Evolutionary conservation across 2,113 vertebrate species (phyloP).

Genomic region (Rhinichthys klamathensis): DNA sequence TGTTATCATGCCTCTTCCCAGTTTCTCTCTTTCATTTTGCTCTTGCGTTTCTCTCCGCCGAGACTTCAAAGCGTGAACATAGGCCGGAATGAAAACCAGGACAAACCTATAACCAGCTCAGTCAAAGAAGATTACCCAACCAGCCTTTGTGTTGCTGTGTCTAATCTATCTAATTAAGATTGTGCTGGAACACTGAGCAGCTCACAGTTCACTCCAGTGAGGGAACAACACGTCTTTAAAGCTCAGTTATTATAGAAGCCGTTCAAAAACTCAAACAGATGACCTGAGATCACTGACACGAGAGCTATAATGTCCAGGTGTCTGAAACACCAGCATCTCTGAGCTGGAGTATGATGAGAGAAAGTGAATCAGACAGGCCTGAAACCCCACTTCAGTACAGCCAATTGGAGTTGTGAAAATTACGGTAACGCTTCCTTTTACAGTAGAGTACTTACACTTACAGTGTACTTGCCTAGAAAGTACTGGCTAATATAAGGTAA

Average conservation of each 20-base stretch:
- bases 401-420: not conserved
- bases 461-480: too few species aligned
- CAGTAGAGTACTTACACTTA: too few species aligned
- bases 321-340: not conserved
- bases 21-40: conserved; percentile 42
- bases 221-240: not conserved
- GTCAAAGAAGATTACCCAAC: conserved; percentile 63
- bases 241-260: conserved; percentile 35
- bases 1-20: conserved; percentile 43
- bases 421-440: too few species aligned
- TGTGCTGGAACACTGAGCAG: conserved; percentile 26
- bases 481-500: too few species aligned
- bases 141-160: conserved; percentile 55
- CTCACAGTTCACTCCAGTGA: not conserved
- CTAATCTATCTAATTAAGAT: conserved; percentile 64
- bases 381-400: not conserved
- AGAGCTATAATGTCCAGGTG: not conserved
- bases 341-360: not conserved
- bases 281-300: not conserved
- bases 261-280: not conserved
- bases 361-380: not conserved
- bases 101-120: conserved; percentile 61
- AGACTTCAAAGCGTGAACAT: conserved; percentile 54
- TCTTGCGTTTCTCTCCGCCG: not conserved
- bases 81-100: conserved; percentile 64